Percentiles rank a stretch among this genome's conserved stretches.
Conservation (phyloP, 1,140 invertebrate species). For the Berghia stephanieae region DNA sequence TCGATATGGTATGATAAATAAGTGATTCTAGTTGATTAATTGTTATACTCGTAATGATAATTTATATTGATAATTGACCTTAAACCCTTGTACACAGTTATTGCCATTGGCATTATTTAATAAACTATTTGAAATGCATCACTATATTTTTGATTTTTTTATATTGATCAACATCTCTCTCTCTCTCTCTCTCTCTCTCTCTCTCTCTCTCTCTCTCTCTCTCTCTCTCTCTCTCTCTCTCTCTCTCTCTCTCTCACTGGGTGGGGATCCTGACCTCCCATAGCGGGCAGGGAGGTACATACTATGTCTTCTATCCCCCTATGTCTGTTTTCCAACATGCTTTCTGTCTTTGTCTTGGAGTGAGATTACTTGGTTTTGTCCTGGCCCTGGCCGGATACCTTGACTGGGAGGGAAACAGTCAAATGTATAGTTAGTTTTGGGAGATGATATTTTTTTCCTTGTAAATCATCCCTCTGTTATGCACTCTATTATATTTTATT, state of each 20-base stretch:
- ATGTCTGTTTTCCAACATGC: not conserved
- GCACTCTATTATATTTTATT: no score
- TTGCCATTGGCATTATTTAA: no score
- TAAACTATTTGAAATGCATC: no score
- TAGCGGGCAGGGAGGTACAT: not conserved
- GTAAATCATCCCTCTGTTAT: no score
- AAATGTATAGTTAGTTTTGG: no score
- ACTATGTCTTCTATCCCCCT: not conserved
- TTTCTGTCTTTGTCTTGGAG: not conserved
- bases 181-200: not conserved
- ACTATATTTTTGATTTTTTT: not conserved
- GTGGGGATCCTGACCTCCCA: not conserved
- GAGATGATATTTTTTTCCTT: no score
- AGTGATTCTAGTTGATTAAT: no score
- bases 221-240: not conserved
- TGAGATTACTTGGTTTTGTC: not conserved
- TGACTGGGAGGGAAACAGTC: no score
- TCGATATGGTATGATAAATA: no score
- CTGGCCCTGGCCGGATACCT: not conserved
- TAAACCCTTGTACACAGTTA: no score
- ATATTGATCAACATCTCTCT: not conserved
- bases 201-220: conserved; percentile 2
- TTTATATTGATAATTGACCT: no score
- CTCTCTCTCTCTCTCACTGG: not conserved
- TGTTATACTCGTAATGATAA: no score